Evolutionary conservation across 2,888 invertebrate genomes (phyloP).

Genomic region (Lumbricus terrestris): DNA sequence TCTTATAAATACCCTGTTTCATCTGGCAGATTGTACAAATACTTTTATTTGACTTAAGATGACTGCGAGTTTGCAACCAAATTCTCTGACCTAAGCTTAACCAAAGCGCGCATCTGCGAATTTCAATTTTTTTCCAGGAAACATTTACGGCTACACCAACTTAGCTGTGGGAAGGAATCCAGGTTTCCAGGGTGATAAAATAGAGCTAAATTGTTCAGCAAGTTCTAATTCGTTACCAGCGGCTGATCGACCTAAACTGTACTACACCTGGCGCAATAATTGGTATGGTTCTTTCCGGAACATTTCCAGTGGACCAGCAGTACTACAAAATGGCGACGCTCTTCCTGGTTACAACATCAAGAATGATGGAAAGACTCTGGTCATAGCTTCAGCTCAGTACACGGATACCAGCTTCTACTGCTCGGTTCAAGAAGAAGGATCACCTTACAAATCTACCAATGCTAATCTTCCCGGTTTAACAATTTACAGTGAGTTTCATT

Average conservation of each 20-base stretch:
- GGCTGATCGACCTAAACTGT: neutral
- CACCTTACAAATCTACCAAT: too few species aligned
- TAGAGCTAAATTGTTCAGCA: neutral
- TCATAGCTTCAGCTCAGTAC: neutral
- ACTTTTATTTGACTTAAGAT: too few species aligned
- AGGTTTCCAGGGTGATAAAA: neutral
- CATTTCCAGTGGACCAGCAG: neutral
- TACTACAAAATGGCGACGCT: neutral
- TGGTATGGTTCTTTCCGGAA: neutral
- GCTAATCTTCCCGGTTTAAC: too few species aligned
- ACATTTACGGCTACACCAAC: neutral
- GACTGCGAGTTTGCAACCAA: too few species aligned
- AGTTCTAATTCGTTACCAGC: neutral
- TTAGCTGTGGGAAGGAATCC: neutral
- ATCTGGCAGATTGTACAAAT: too few species aligned
- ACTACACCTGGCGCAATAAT: neutral
- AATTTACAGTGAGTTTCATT: too few species aligned
- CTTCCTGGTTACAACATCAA: neutral
- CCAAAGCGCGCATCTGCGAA: too few species aligned
- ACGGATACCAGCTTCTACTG: neutral
- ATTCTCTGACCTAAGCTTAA: too few species aligned
- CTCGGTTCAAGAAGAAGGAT: too few species aligned
- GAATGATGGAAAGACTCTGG: neutral
- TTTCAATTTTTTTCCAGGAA: neutral
- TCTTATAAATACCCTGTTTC: too few species aligned